A percentile compares a stretch with the other conserved stretches of the same genome.
Evolutionary conservation across 2,113 vertebrate species (phyloP).

Genomic region (Grammomys dolichurus): DNA sequence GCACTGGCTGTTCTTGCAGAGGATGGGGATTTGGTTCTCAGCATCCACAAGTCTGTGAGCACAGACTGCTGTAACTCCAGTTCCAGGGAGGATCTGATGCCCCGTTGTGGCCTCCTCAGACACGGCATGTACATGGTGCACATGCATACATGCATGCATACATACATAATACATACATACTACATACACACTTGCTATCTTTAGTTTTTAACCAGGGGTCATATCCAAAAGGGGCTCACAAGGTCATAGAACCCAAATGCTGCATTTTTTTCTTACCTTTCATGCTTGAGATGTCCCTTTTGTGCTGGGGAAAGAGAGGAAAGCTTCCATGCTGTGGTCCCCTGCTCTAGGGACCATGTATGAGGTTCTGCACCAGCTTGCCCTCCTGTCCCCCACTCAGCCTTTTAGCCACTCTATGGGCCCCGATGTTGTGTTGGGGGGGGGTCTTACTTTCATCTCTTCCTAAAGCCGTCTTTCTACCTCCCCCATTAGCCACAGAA

Average conservation of each 20-base stretch:
- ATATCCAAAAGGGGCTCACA: background rate
- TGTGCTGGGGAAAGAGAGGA: background rate
- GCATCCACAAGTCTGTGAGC: background rate
- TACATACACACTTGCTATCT: background rate
- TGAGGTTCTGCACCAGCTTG: background rate
- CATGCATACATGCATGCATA: background rate
- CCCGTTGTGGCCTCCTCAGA: background rate
- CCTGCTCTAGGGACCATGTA: background rate
- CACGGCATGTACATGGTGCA: background rate
- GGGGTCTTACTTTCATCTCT: background rate
- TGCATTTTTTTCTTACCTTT: background rate
- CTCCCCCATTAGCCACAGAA: background rate
- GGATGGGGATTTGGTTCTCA: too few species aligned
- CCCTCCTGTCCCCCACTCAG: background rate
- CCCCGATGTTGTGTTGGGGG: background rate
- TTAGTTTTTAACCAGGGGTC: background rate
- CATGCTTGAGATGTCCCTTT: conserved; percentile 14
- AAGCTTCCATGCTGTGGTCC: background rate
- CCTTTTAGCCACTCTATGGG: background rate
- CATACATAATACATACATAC: background rate
- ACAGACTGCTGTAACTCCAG: background rate
- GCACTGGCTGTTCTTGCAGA: background rate
- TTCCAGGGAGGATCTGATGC: background rate
- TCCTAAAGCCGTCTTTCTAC: background rate
- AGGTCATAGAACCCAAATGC: background rate